Conservation (phyloP, 2,888 invertebrate species). For the Eucera pruinosa region DNA sequence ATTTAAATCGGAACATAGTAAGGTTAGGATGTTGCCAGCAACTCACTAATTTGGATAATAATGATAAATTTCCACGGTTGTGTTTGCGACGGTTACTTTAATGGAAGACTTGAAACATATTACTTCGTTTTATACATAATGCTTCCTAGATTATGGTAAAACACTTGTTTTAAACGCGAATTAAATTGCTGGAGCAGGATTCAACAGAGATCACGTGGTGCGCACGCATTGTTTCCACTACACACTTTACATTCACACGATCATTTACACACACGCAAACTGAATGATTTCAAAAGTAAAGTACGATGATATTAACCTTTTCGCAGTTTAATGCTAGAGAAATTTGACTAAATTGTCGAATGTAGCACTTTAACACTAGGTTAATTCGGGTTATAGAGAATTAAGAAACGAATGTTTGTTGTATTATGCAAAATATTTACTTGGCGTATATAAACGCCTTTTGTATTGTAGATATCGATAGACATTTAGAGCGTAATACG, state of each 20-base stretch:
- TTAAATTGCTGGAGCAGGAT: not conserved
- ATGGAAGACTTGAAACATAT: not conserved
- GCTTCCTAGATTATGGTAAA: not conserved
- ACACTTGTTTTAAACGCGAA: not conserved
- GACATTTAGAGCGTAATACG: too few relatives aligned
- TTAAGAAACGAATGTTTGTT: too few relatives aligned
- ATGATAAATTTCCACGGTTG: not conserved
- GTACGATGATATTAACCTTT: not conserved
- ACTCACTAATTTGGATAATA: not conserved
- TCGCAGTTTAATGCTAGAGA: too few relatives aligned
- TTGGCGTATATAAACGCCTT: too few relatives aligned
- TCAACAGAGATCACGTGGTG: not conserved
- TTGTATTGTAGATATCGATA: too few relatives aligned
- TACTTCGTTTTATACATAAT: not conserved
- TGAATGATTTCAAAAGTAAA: not conserved
- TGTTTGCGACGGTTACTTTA: not conserved
- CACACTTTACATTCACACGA: too few relatives aligned
- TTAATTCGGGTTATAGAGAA: too few relatives aligned
- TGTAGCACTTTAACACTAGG: too few relatives aligned
- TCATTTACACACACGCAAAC: too few relatives aligned
- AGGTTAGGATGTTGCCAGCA: constrained; percentile 17
- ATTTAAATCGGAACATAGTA: not conserved
- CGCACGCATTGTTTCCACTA: not conserved
- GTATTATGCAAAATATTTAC: too few relatives aligned
- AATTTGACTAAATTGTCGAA: too few relatives aligned